Evolutionary conservation across 2,113 vertebrate species (phyloP), one percentile per base, ranked within the genome.

Genomic region (Vidua macroura): DNA sequence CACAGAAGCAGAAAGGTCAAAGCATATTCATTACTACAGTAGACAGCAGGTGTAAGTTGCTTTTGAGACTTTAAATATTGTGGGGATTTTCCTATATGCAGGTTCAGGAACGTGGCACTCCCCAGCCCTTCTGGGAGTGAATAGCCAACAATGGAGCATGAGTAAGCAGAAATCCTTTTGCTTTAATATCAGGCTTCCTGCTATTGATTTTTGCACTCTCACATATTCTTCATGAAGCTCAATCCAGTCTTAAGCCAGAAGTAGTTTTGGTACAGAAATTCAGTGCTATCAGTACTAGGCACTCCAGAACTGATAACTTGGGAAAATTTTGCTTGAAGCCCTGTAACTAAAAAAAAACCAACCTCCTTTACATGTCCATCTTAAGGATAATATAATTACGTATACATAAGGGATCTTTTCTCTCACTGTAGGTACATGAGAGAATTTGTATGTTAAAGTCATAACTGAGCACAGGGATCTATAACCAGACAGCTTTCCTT

Each of bases 291-390:
- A 62, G 9, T 20, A 48, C 31, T 64, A 74, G 21, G 12, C 3
- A 43, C 8, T 73, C 19, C 33, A 62, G 15, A 67, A 41, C 15
- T 25, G 8, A 28, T 33, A 62, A 24, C 10, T 14, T n/a, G 5
- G 9, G 11, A 43, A 77, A 35, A 8, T 28, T 52, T 56, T 66
- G 7, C 53, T 69, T 37, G 11, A 68, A 74, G 5, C 6, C 24
- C 8, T n/a, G 2, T 19, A 39, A 52, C 18, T 23, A 1, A 59
- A 69, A 23, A 53, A 59, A 53, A 35, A n/a, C 15, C n/a, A 24
- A 4, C 7, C 24, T 3, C 2, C 15, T 51, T 52, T 3, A 15
- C 5, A 7, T 8, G 2, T 22, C 6, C 2, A 14, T 33, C 6
- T 70, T 46, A 39, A 66, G 12, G 2, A 22, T 16, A 4, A 22